Percentiles rank a stretch among this genome's conserved stretches.
Conservation (phyloP, 2,113 vertebrate genomes). For the Dipodomys merriami region DNA sequence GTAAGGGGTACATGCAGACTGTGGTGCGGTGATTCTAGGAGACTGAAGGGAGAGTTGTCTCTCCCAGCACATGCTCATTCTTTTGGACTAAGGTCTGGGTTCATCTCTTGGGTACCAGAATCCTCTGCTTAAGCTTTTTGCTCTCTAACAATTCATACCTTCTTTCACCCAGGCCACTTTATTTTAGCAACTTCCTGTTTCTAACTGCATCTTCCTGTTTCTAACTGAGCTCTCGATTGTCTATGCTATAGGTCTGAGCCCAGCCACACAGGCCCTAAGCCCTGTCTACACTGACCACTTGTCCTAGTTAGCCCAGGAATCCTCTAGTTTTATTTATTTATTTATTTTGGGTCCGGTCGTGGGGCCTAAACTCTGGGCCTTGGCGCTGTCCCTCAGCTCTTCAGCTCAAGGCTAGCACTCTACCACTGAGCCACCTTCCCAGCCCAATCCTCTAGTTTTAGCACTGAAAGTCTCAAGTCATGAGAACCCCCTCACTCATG, state of each 20-base stretch:
- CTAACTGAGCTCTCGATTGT: neutral
- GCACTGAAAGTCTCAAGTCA: neutral
- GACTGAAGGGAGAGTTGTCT: neutral
- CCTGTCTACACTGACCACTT: neutral
- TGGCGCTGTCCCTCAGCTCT: too few relatives aligned
- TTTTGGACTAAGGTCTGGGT: neutral
- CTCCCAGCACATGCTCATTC: neutral
- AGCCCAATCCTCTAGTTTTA: neutral
- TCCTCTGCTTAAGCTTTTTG: neutral
- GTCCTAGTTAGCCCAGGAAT: neutral
- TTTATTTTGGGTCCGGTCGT: too few relatives aligned
- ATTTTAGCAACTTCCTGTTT: neutral
- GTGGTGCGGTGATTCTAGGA: neutral
- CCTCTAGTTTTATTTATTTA: neutral
- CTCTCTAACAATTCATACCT: neutral
- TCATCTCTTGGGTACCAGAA: neutral
- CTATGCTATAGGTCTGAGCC: neutral
- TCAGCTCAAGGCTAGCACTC: too few relatives aligned
- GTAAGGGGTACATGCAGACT: too few relatives aligned
- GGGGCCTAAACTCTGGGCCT: too few relatives aligned
- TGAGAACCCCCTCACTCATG: neutral
- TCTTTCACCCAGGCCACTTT: neutral
- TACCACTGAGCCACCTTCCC: too few relatives aligned
- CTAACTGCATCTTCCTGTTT: neutral
- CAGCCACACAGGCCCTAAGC: neutral